A percentile compares a stretch with the other conserved stretches of the same genome.
Evolutionary conservation across 1,140 invertebrate genomes (phyloP).

Genomic region (Heliothis virescens): DNA sequence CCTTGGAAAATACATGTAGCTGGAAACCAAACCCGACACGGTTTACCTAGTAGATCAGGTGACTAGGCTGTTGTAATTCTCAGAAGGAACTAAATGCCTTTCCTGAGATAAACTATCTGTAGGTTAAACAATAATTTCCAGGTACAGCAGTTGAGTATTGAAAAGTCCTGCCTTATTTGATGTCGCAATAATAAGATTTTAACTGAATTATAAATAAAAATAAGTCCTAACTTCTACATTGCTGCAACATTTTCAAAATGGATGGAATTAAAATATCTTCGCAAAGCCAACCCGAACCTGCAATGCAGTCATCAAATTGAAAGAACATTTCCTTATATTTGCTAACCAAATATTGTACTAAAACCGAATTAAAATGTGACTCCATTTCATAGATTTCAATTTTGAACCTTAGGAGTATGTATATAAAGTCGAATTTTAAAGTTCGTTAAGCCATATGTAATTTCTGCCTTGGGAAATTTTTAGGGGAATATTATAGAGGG

Average conservation of each 20-base stretch:
- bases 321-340: constrained; percentile 31
- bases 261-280: constrained; percentile 15
- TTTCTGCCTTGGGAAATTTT: constrained; percentile 23
- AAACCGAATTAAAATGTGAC: constrained; percentile 16
- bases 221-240: background rate
- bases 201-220: background rate
- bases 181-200: too few species aligned
- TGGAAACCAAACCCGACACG: too few species aligned
- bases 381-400: background rate
- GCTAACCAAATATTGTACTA: constrained; percentile 29
- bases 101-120: too few species aligned
- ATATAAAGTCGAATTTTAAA: background rate
- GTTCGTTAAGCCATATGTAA: constrained; percentile 2
- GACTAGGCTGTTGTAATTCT: too few species aligned
- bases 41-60: too few species aligned
- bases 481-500: background rate
- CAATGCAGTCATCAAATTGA: constrained; percentile 36
- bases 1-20: too few species aligned
- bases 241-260: background rate
- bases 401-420: background rate
- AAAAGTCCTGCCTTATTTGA: too few species aligned
- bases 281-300: background rate
- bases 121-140: too few species aligned
- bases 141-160: too few species aligned
- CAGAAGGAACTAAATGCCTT: too few species aligned